These are phyloP conservation scores for Nesoenas mayeri DNA, from an alignment of 2,113 vertebrate genomes.

Conservation along the genomic window DNA sequence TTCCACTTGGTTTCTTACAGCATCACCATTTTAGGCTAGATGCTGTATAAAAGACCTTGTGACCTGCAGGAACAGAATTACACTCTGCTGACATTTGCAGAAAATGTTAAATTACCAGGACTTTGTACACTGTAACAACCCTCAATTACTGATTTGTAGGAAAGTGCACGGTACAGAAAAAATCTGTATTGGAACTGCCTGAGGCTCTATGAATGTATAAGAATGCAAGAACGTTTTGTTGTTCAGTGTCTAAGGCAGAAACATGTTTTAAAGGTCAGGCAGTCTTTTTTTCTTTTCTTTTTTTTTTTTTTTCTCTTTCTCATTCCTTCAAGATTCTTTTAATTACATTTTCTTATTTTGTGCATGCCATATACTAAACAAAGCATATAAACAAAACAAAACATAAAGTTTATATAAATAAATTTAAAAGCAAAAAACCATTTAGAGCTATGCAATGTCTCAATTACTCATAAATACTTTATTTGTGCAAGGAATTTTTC, in stretches of 20 bases:
- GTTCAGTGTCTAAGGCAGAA: slow-evolving; percentile 29
- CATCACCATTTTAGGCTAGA: not conserved
- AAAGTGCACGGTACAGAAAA: slow-evolving; percentile 29
- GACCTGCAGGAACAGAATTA: slow-evolving; percentile 28
- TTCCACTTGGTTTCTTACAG: not conserved
- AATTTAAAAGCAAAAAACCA: not conserved
- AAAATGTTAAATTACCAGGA: slow-evolving; percentile 58
- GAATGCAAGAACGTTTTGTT: slow-evolving; percentile 22
- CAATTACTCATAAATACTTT: not conserved
- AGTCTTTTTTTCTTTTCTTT: not conserved
- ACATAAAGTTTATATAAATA: not conserved
- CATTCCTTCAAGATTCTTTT: not conserved
- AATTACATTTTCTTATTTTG: not conserved
- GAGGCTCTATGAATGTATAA: slow-evolving; percentile 40
- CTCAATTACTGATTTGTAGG: slow-evolving; percentile 49
- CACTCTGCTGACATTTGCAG: slow-evolving; percentile 59
- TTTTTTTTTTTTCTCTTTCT: not conserved
- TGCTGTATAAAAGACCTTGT: not conserved
- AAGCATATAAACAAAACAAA: not conserved
- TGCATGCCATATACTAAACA: not conserved
- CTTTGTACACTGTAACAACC: slow-evolving; percentile 10
- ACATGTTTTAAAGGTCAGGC: slow-evolving; percentile 57
- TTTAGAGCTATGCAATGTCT: not conserved
- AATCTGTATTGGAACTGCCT: slow-evolving; percentile 42
- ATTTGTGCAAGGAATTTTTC: not conserved